These are phyloP conservation scores for Chaetophractus vellerosus DNA, from an alignment of 2,797 vertebrate genomes.

Conservation along the genomic window DNA sequence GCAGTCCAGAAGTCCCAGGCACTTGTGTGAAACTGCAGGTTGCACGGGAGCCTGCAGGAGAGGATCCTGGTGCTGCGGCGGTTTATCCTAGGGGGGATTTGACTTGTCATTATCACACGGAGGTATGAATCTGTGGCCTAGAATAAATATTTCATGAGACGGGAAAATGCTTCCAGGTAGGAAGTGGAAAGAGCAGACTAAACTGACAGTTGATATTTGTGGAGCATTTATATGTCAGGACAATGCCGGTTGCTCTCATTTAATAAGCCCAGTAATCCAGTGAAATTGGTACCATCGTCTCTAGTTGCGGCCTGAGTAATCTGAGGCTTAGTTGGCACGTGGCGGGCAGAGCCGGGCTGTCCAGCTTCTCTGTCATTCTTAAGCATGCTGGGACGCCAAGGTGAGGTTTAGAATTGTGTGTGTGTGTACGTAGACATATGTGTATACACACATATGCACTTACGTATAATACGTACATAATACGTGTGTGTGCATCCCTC, in stretches of 20 bases:
- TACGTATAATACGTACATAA: no score
- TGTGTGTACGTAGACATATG: no score
- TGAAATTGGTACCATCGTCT: fast-evolving
- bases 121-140: background rate
- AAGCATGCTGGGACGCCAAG: background rate
- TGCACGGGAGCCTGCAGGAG: fast-evolving
- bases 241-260: background rate
- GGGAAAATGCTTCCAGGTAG: background rate
- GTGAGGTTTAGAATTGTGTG: background rate
- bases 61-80: fast-evolving
- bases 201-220: background rate
- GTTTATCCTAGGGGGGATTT: background rate
- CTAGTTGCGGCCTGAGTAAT: background rate
- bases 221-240: no score
- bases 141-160: background rate
- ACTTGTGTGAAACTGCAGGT: fast-evolving
- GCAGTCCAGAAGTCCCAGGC: background rate
- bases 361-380: background rate
- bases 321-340: no score
- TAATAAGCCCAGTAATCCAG: background rate
- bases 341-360: background rate
- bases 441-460: no score
- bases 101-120: fast-evolving
- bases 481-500: fast-evolving
- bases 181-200: background rate